Conservation (phyloP, 2,113 vertebrate species). For the Melierax canorus region DNA sequence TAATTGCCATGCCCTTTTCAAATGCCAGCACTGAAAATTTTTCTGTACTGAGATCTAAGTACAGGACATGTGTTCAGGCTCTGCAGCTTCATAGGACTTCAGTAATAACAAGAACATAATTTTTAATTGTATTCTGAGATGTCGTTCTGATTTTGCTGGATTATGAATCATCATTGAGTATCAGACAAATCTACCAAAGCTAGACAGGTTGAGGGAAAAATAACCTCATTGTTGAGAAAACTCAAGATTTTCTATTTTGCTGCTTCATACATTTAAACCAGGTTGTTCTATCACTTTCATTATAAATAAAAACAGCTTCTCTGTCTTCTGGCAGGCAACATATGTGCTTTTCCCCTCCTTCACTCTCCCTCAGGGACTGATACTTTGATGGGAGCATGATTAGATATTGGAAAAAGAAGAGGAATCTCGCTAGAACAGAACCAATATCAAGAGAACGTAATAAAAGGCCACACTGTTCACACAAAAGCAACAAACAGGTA, state of each 20-base stretch:
- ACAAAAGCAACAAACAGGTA: not conserved
- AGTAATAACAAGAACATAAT: not conserved
- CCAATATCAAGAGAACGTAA: not conserved
- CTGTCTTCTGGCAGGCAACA: not conserved
- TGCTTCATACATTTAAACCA: not conserved
- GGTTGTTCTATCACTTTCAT: not conserved
- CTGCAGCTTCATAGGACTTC: not conserved
- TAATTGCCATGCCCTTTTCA: conserved; percentile 5
- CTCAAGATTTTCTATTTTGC: not conserved
- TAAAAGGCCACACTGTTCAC: not conserved
- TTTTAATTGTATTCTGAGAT: not conserved
- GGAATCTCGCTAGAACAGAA: not conserved
- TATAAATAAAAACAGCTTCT: not conserved
- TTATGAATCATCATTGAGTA: not conserved
- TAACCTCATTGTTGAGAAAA: not conserved
- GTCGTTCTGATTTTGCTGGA: not conserved
- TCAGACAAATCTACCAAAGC: not conserved
- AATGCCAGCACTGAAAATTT: not conserved
- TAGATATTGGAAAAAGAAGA: not conserved
- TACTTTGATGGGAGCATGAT: not conserved
- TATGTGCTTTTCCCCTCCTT: not conserved
- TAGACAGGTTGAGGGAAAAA: not conserved
- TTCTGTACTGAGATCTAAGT: not conserved
- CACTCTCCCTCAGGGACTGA: not conserved
- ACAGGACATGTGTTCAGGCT: not conserved